A percentile compares a stretch with the other conserved stretches of the same genome.
phyloP scores from a whole-genome alignment of 2,888 invertebrate genomes.

The Trichogramma dendrolimi region DNA sequence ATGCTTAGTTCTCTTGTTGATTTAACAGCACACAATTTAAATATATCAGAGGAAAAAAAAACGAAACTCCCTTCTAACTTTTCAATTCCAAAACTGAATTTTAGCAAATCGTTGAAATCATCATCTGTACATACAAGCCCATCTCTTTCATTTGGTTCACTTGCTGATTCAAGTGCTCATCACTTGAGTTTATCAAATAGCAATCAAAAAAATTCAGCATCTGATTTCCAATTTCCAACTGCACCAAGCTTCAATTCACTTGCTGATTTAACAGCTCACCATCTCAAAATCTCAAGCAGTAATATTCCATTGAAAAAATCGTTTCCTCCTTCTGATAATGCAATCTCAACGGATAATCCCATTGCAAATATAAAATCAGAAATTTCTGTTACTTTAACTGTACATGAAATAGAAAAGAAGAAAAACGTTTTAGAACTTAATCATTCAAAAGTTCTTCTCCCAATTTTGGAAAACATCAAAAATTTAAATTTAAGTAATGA shows the following conservation, averaged over 20 bases:
- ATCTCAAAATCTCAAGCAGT: slow-evolving; percentile 18
- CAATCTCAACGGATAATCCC: slow-evolving; percentile 8
- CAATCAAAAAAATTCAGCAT: no score
- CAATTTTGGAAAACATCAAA: slow-evolving; percentile 24
- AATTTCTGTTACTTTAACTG: slow-evolving; percentile 34
- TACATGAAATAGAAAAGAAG: slow-evolving; percentile 23
- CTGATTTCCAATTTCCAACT: background rate
- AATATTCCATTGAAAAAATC: background rate
- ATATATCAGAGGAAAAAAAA: slow-evolving; percentile 17
- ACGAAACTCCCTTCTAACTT: slow-evolving; percentile 20
- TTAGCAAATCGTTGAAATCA: slow-evolving; percentile 13
- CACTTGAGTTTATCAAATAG: slow-evolving; percentile 34
- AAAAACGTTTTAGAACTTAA: background rate
- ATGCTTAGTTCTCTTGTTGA: slow-evolving; percentile 42
- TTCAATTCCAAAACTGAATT: slow-evolving; percentile 27
- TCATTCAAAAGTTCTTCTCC: background rate
- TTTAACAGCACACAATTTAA: slow-evolving; percentile 44
- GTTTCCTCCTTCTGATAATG: background rate
- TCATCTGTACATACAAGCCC: background rate
- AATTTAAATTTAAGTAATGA: slow-evolving; percentile 28
- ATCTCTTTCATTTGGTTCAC: slow-evolving; percentile 34
- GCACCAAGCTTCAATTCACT: slow-evolving; percentile 12
- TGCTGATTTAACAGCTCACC: slow-evolving; percentile 21
- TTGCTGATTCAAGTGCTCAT: slow-evolving; percentile 44
- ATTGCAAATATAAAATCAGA: slow-evolving; percentile 10